Conservation (phyloP, 2,113 vertebrate genomes). For the Antechinus stuartii region DNA sequence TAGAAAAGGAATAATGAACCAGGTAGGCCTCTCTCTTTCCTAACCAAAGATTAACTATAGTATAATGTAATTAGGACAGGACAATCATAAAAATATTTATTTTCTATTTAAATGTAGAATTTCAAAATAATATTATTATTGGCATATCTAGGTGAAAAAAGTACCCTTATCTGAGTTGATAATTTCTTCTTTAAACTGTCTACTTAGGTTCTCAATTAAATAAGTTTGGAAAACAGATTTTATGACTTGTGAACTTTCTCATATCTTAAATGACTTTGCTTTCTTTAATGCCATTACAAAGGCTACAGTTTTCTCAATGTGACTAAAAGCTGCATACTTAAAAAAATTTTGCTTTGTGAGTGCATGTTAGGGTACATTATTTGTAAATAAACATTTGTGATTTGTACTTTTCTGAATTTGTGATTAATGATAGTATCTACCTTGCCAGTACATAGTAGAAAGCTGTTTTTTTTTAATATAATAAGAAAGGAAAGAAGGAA, state of each 20-base stretch:
- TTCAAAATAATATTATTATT: not conserved
- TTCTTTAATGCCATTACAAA: conserved; percentile 26
- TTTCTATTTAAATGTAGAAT: not conserved
- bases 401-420: conserved; percentile 68
- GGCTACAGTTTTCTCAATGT: not conserved
- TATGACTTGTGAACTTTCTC: not conserved
- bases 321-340: conserved; percentile 57
- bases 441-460: conserved; percentile 60
- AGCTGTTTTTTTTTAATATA: conserved; percentile 56
- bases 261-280: conserved; percentile 24
- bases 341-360: conserved; percentile 37
- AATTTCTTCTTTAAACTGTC: not conserved
- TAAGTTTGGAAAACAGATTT: not conserved
- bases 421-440: conserved; percentile 59
- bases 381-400: conserved; percentile 64
- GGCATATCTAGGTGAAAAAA: no score
- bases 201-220: no score
- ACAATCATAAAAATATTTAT: not conserved
- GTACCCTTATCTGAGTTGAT: not conserved
- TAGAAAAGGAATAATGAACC: not conserved
- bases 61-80: not conserved
- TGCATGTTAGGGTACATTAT: conserved; percentile 63
- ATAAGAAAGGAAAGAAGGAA: no score
- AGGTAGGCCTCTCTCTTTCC: not conserved
- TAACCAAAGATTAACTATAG: not conserved